Conservation (phyloP, 23 tunicate genomes). For the Phallusia fumigata region DNA sequence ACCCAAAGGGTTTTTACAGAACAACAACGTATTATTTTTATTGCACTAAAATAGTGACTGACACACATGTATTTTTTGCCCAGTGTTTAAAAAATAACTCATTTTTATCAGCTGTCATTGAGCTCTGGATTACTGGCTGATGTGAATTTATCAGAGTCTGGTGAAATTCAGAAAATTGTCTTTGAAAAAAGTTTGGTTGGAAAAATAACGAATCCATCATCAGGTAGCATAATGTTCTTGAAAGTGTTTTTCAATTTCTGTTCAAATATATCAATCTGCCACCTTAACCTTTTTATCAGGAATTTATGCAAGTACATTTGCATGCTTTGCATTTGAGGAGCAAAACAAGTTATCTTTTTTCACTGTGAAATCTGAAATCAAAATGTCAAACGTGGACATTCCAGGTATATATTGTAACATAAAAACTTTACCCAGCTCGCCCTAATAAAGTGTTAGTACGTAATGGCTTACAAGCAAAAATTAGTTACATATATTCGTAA, state of each 20-base stretch:
- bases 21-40: too few species aligned
- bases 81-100: neutral
- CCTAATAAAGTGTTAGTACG: too few species aligned
- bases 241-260: neutral
- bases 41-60: too few species aligned
- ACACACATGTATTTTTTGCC: too few species aligned
- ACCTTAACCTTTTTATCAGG: slow-evolving; percentile 32
- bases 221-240: slow-evolving; percentile 22
- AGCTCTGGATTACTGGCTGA: slow-evolving; percentile 55
- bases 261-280: neutral
- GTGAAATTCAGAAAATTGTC: slow-evolving; percentile 50
- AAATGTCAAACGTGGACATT: slow-evolving; percentile 27
- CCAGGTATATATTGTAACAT: too few species aligned
- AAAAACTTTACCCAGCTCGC: too few species aligned
- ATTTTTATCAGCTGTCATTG: slow-evolving; percentile 31
- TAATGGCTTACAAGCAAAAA: too few species aligned
- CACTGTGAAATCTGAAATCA: slow-evolving; percentile 41
- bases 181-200: slow-evolving; percentile 64
- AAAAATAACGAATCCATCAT: slow-evolving; percentile 35
- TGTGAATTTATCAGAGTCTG: slow-evolving; percentile 11
- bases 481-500: too few species aligned
- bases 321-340: slow-evolving; percentile 46
- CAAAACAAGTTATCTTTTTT: slow-evolving; percentile 38
- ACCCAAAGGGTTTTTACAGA: too few species aligned
- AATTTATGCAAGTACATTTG: slow-evolving; percentile 40